Evolutionary conservation across 2,888 invertebrate genomes (phyloP).

Genomic region (Hedya salicella): DNA sequence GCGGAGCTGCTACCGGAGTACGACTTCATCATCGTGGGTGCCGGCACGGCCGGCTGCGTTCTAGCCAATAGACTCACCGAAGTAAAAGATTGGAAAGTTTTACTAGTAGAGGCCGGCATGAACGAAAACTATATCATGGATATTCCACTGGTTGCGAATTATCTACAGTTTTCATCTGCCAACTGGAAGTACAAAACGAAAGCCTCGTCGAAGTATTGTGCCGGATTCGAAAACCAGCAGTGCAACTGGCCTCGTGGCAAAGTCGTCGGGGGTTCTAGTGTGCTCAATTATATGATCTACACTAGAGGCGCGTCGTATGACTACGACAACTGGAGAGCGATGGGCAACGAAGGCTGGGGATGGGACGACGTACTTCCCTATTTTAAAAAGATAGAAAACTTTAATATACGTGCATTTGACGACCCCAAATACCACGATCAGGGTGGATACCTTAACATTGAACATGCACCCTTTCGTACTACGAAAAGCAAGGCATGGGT

Average conservation of each 20-base stretch:
- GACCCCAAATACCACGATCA: slow-evolving; percentile 83
- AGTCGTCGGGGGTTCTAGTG: slow-evolving; percentile 92
- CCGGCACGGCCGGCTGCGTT: slow-evolving; percentile 92
- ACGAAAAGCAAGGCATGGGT: slow-evolving; percentile 84
- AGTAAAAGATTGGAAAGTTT: slow-evolving; percentile 87
- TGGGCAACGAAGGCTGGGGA: slow-evolving; percentile 91
- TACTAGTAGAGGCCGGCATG: slow-evolving; percentile 90
- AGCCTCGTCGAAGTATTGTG: slow-evolving; percentile 89
- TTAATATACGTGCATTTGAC: slow-evolving; percentile 83
- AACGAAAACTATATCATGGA: slow-evolving; percentile 90
- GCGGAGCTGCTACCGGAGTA: slow-evolving; percentile 83
- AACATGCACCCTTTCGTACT: slow-evolving; percentile 81
- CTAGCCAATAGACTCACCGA: slow-evolving; percentile 90
- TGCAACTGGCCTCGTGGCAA: slow-evolving; percentile 93
- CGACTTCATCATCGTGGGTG: slow-evolving; percentile 92
- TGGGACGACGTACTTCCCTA: slow-evolving; percentile 89
- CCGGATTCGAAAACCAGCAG: slow-evolving; percentile 89
- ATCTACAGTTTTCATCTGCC: slow-evolving; percentile 88
- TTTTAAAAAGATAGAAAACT: slow-evolving; percentile 91
- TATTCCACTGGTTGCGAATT: slow-evolving; percentile 89
- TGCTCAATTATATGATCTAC: slow-evolving; percentile 93
- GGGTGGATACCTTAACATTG: slow-evolving; percentile 84
- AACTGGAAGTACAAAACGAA: slow-evolving; percentile 94
- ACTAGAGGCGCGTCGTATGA: slow-evolving; percentile 89
- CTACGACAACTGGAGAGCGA: slow-evolving; percentile 90